Evolutionary conservation across 1,140 invertebrate genomes (phyloP), one percentile per base, ranked within the genome.

Genomic region (Heliconius himera): DNA sequence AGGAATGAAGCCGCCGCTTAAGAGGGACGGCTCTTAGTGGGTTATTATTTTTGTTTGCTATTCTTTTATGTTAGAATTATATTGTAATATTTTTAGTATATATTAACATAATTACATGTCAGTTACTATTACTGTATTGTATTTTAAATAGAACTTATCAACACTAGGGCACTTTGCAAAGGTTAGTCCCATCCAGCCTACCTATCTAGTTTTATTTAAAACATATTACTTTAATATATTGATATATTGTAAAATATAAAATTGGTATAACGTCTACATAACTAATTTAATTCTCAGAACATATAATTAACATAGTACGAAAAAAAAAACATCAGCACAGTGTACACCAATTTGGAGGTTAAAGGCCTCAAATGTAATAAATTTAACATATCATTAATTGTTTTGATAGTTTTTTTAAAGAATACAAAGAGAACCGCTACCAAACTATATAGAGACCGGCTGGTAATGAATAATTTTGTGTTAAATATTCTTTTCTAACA

Each of bases 401-500:
- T 85, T 85, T 84, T 80, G 83, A 83, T 84, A 81, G 13, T 66
- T 66, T n/a, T 77, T 74, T 73, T 78, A 78, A 80, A 82, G 71
- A 75, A 66, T 82, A 80, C 83, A 84, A 81, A 82, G 81, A 81
- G 76, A 79, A 80, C 72, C 76, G 76, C 60, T 83, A 80, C 71
- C 60, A 80, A 60, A 60, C 74, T 79, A 73, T 84, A 86, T 87
- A 41, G 73, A 85, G 87, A 87, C 82, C 79, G 80, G 81, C 79
- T 33, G 49, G 73, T 88, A 90, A 90, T 90, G 89, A 88, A 88
- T 89, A 90, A 66, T 87, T 89, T 89, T 89, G 76, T 78, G 80
- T 81, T 81, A 78, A 81, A 81, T 81, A 81, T 73, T 75, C 71
- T 51, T 70, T 70, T 77, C 76, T 70, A 78, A 82, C 78, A 82